These are phyloP conservation scores for Leptinotarsa defecta DNA, from an alignment of 1,140 invertebrate species.

Conservation along the genomic window DNA sequence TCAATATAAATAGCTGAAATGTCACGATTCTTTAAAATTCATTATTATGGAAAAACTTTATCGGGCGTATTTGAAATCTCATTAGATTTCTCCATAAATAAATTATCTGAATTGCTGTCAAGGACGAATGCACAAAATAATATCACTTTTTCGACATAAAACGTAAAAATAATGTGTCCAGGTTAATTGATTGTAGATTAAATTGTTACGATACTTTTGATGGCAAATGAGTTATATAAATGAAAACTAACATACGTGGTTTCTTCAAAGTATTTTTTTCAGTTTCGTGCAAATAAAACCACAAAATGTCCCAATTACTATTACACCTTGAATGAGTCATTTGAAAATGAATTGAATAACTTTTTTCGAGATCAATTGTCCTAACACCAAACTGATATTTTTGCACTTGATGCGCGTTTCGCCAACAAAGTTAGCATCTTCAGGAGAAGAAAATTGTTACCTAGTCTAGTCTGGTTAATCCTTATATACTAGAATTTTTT, in stretches of 20 bases:
- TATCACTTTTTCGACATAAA: background rate
- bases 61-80: background rate
- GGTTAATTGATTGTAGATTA: background rate
- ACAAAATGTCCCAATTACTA: background rate
- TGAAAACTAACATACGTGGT: background rate
- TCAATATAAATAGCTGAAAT: background rate
- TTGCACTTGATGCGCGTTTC: too few relatives aligned
- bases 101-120: conserved; percentile 1
- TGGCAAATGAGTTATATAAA: background rate
- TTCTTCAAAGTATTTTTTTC: background rate
- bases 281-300: background rate
- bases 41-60: conserved; percentile 7
- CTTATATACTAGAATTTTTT: too few relatives aligned
- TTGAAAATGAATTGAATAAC: too few relatives aligned
- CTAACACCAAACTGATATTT: too few relatives aligned
- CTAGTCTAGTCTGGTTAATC: too few relatives aligned
- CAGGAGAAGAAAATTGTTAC: too few relatives aligned
- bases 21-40: background rate
- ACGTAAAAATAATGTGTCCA: background rate
- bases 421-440: too few relatives aligned
- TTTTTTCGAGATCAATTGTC: too few relatives aligned
- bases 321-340: too few relatives aligned
- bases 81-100: conserved; percentile 6
- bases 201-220: background rate
- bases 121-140: conserved; percentile 3